Conservation (phyloP, 2,797 vertebrate genomes). For the Lacerta viridis region DNA sequence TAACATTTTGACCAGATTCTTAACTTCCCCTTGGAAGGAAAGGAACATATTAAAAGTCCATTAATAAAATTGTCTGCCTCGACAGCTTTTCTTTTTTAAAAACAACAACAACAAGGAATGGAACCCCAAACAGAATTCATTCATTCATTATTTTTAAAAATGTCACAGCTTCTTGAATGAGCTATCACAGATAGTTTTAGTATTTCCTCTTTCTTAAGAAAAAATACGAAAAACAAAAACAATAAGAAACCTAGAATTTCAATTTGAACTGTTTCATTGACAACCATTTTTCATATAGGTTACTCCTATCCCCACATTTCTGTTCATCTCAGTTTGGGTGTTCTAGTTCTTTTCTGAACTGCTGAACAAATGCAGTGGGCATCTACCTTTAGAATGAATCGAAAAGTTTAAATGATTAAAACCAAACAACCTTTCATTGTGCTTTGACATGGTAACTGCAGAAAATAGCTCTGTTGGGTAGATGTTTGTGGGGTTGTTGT, state of each 20-base stretch:
- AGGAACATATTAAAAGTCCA: neutral
- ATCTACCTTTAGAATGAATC: conserved; percentile 31
- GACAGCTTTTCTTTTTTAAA: neutral
- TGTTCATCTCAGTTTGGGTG: neutral
- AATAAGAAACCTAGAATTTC: neutral
- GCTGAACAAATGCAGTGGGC: conserved; percentile 7
- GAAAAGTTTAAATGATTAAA: conserved; percentile 39
- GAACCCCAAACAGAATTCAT: neutral
- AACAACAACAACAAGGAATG: neutral
- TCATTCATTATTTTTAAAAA: neutral
- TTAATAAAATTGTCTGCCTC: neutral
- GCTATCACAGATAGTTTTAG: neutral
- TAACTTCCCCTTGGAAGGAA: neutral
- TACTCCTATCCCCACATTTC: neutral
- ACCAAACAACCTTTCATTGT: neutral
- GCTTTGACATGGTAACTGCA: neutral
- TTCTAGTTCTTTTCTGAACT: conserved; percentile 27
- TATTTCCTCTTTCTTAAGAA: neutral
- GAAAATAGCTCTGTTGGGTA: conserved; percentile 20
- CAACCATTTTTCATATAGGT: neutral
- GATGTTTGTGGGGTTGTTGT: neutral
- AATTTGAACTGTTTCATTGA: neutral
- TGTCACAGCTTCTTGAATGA: neutral
- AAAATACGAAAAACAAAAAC: neutral
- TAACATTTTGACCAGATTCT: neutral